Percentiles rank a stretch among this genome's conserved stretches.
phyloP scores from a whole-genome alignment of 2,797 vertebrate species.

The Aeoliscus strigatus region DNA sequence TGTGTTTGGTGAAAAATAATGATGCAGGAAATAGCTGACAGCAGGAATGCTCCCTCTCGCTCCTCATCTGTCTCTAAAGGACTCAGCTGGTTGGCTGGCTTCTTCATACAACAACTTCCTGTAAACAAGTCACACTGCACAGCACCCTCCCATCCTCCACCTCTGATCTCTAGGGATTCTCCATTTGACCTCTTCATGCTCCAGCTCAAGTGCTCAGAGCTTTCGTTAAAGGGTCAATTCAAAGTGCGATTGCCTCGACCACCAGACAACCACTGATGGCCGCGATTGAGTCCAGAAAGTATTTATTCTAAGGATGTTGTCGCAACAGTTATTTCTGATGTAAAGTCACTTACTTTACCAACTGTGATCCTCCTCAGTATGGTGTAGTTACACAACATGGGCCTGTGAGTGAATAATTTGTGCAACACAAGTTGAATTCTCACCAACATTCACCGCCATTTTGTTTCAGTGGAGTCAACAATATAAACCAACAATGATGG shows the following conservation, averaged over 20 bases:
- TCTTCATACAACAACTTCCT: constrained; percentile 77
- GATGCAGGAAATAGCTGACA: constrained; percentile 79
- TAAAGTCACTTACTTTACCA: too few relatives aligned
- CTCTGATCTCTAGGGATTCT: constrained; percentile 63
- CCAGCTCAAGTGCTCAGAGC: constrained; percentile 50
- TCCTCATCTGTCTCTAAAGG: constrained; percentile 69
- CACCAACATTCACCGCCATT: too few relatives aligned
- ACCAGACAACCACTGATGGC: constrained; percentile 26
- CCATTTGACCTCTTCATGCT: constrained; percentile 61
- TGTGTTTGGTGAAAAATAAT: constrained; percentile 52
- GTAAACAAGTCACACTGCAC: constrained; percentile 73
- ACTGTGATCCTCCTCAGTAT: too few relatives aligned
- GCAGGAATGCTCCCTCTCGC: constrained; percentile 74
- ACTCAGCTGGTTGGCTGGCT: constrained; percentile 63
- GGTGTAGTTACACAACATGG: too few relatives aligned
- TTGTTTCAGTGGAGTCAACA: too few relatives aligned
- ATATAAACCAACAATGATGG: too few relatives aligned
- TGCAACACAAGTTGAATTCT: too few relatives aligned
- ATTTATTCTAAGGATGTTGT: constrained; percentile 19
- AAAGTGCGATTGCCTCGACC: constrained; percentile 38
- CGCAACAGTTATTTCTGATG: constrained; percentile 6
- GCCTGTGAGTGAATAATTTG: not conserved
- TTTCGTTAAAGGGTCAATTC: constrained; percentile 39
- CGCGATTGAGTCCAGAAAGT: constrained; percentile 37
- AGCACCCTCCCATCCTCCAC: constrained; percentile 64